phyloP scores from a whole-genome alignment of 2,888 invertebrate genomes.

The Girardia tigrina region DNA sequence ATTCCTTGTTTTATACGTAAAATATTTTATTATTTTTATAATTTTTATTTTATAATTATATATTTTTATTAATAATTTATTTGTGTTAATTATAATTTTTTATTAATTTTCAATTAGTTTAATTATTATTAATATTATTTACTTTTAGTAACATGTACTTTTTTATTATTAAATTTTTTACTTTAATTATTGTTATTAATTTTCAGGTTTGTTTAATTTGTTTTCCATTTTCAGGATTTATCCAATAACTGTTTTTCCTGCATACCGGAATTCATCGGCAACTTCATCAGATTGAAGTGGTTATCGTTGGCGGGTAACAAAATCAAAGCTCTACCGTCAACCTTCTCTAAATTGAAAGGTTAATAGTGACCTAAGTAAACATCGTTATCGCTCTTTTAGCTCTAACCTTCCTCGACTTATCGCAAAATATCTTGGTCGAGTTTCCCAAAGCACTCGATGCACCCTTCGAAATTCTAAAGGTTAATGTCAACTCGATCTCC shows the following conservation, averaged over 20 bases:
- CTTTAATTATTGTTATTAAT: too few relatives aligned
- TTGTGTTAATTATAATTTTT: too few relatives aligned
- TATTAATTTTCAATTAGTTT: too few relatives aligned
- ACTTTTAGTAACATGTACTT: too few relatives aligned
- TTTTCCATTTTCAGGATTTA: too few relatives aligned
- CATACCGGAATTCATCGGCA: background rate
- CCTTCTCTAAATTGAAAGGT: background rate
- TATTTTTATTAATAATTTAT: too few relatives aligned
- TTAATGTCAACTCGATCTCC: background rate
- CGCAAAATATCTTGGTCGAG: background rate
- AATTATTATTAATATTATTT: too few relatives aligned
- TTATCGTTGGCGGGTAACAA: background rate
- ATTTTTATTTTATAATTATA: too few relatives aligned
- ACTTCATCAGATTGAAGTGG: background rate
- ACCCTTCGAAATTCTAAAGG: background rate
- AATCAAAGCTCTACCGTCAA: background rate
- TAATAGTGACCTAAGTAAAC: background rate
- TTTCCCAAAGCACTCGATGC: slow-evolving; percentile 1
- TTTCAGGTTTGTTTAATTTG: too few relatives aligned
- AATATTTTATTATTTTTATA: too few relatives aligned
- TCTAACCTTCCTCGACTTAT: background rate
- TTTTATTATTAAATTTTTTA: too few relatives aligned
- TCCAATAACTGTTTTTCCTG: background rate
- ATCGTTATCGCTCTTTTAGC: background rate
- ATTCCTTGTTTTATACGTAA: too few relatives aligned